phyloP scores from a whole-genome alignment of 2,113 vertebrate species.

The Asarcornis scutulata region DNA sequence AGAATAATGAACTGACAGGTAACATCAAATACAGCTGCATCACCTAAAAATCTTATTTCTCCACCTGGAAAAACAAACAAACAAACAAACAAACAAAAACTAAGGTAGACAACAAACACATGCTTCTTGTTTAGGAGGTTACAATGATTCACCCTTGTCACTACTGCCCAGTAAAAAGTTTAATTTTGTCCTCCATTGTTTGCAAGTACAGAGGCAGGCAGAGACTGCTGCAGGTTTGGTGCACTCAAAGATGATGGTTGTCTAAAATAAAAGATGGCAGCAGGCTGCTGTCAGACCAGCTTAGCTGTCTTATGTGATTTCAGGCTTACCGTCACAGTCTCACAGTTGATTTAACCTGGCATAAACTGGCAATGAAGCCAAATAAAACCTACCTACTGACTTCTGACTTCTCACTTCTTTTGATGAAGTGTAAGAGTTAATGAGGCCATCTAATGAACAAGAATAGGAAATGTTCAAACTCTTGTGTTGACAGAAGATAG shows the following conservation, averaged over 20 bases:
- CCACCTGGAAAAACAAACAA: not conserved
- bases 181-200: not conserved
- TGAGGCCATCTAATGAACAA: not conserved
- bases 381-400: not conserved
- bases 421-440: not conserved
- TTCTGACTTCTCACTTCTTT: not conserved
- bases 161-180: not conserved
- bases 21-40: not conserved
- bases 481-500: not conserved
- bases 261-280: not conserved
- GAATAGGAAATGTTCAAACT: not conserved
- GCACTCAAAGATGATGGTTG: not conserved
- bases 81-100: not conserved
- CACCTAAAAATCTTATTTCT: not conserved
- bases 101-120: not conserved
- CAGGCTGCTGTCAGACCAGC: not conserved
- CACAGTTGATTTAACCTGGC: not conserved
- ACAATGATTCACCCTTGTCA: not conserved
- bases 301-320: not conserved
- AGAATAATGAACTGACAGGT: not conserved
- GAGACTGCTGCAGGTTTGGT: not conserved
- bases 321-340: not conserved
- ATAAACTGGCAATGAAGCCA: not conserved
- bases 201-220: not conserved
- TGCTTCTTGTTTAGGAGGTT: not conserved